Evolutionary conservation across 2,797 vertebrate species (phyloP), one percentile per base, ranked within the genome.

Genomic region (Sebastes paucispinis): DNA sequence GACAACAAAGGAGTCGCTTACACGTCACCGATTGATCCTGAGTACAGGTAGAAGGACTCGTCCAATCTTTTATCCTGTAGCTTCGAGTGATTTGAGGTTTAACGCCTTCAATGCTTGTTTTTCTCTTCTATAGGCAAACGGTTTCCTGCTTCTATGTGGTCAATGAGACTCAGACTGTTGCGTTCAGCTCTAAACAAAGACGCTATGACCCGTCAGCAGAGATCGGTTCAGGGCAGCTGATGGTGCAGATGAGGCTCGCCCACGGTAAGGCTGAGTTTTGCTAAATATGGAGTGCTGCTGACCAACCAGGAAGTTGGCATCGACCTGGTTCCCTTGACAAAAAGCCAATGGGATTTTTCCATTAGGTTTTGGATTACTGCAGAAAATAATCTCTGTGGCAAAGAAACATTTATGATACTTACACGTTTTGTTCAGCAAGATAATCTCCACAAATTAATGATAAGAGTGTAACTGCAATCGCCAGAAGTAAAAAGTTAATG

Each of bases 141-240:
- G 10, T 96, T 62, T 93, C 93, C 65, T 96, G 96, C 84, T 94
- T 91, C 87, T 96, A 95, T 12, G 4, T 69, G 2, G 69, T 95
- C 57, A 94, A 93, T 36, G 74, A 88, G 20, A 93, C 83, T 0
- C 57, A 86, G 64, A 87, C 75, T 0, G 5, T 95, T 18, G 18
- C 55, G 0, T 96, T 96, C 29, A 31, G 47, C 63, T 66, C 92
- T 6, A 87, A 67, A 59, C 84, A 75, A 1, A 88, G 81, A 34
- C 39, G 2, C 52, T 60, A 8, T 8, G 71, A 91, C 1, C 92
- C 91, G n/a, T 47, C 63, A 36, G 90, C 92, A 3, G 91, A 94
- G 73, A 85, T 89, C 9, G 93, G 94, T 2, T 78, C 65, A 3
- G 96, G 96, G 8, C 85, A 89, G 11, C 83, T 96, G 58, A 66